Conservation (phyloP, 2,888 invertebrate genomes). For the Drosophila parthenogenetica region DNA sequence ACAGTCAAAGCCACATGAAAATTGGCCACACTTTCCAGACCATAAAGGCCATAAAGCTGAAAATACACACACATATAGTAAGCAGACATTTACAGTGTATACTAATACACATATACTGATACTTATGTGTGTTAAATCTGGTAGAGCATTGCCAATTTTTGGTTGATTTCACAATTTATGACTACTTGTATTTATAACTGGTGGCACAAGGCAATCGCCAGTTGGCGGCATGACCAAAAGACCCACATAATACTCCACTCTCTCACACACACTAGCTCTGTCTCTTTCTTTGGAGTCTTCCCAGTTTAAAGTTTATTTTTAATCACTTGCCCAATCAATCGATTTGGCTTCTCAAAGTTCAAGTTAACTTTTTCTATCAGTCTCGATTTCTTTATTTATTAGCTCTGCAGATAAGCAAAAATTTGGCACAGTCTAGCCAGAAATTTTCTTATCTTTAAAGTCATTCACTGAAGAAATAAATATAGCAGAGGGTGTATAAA, state of each 20-base stretch:
- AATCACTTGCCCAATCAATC: no score
- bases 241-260: slow-evolving; percentile 40
- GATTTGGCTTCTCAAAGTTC: no score
- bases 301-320: no score
- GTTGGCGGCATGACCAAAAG: slow-evolving; percentile 70
- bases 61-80: slow-evolving; percentile 20
- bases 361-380: no score
- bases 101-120: neutral
- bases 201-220: slow-evolving; percentile 6
- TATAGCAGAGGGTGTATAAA: no score
- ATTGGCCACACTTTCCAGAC: slow-evolving; percentile 75
- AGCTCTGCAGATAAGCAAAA: no score
- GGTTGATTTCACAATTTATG: slow-evolving; percentile 76
- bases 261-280: neutral
- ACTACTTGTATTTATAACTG: slow-evolving; percentile 7
- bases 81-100: slow-evolving; percentile 1
- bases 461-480: no score
- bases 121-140: slow-evolving; percentile 18
- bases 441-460: no score
- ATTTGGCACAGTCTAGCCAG: no score
- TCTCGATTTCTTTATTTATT: no score
- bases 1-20: slow-evolving; percentile 32
- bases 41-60: slow-evolving; percentile 52
- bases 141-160: slow-evolving; percentile 72
- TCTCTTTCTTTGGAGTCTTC: neutral